Base-by-base conservation (phyloP, 2,797 vertebrate species). In the Labeo calbasu region DNA sequence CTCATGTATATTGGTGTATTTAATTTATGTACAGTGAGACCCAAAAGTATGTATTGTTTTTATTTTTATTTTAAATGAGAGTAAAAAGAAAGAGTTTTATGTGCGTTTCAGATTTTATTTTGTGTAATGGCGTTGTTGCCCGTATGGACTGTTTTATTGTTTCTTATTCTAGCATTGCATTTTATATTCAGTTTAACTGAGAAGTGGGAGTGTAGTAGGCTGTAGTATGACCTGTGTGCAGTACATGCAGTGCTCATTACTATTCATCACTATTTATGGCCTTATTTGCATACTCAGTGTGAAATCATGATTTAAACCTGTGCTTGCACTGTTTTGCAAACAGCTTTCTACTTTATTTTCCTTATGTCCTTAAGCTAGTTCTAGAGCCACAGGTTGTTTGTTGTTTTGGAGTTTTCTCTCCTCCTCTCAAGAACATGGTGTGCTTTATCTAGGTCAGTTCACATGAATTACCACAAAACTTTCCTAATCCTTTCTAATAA, bases 371-470 rank as follows among this genome's bases (percentile, higher is more conserved):
- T 72, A 61, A 5, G 6, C 43, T 82, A 50, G 40, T 43, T 48
- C 19, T 40, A 21, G 25, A 66, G 32, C 46, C 66, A 70, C 61
- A 79, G 4, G 17, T 78, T 76, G 50, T 65, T 80, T 75, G 50
- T 65, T 80, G 23, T 80, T 76, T 65, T 13, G 73, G 23, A 32
- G n/a, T 21, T 25, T 82, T 63, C 15, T 50, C 53, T 63, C 55
- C 25, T 7, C 10, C 50, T 25, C 23, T 66, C 10, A 83, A 78
- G 66, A 72, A 73, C 59, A 75, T 28, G 19, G 9, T 53, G 61
- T 76, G 40, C 68, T 23, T 83, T 77, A 71, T 83, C 50, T 71
- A 57, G 40, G 61, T 63, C 53, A 76, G 61, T 25, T 5, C 40
- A 75, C 36, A 46, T 68, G 15, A 77, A 55, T 59, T 15, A 66